Base-by-base conservation (phyloP, 1,140 invertebrate genomes). In the Hormaphis cornu region DNA sequence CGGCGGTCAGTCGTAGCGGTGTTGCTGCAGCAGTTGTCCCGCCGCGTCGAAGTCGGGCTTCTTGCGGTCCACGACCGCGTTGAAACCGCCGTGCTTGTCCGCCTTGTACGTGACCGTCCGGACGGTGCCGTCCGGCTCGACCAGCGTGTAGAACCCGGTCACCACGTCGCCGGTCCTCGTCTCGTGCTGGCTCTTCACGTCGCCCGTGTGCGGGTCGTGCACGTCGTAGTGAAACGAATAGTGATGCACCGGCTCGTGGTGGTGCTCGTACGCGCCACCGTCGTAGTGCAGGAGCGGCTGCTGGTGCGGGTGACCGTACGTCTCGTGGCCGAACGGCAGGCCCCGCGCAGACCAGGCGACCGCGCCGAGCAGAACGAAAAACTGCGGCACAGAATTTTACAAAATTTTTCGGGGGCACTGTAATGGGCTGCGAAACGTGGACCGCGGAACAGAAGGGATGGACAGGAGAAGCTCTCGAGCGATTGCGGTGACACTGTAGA, bases 71-170 rank as follows among this genome's bases (percentile, higher is more conserved):
- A 86, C 84, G 24, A 84, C 81, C 8, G 85, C 85, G 74, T 85
- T 84, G 76, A 85, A 87, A 33, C 85, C 85, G 70, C 82, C 81
- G 58, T 84, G 80, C 12, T 79, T 72, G 73, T 86, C 84, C 8
- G 84, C 83, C 3, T 82, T 83, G 71, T 86, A 86, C 59, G 84
- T 81, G 22, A 86, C 85, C 33, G 76, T 79, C 46, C 81, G 75
- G 58, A 84, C 80, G 26, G 85, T 84, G 16, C 82, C 81, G 48
- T 83, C 82, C 10, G 81, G 73, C 66, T 82, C 81, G 0, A 82
- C 79, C 6, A 83, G 76, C 14, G 69, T 72, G 72, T 77, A 77
- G 50, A 69, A 71, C 37, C 78, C 78, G 7, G 72, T 71, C n/a
- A 86, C 84, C 26, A 80, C 77, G 71, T 83, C 81, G 44, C 83